Percentiles rank a stretch among this genome's conserved stretches.
phyloP scores from a whole-genome alignment of 1,140 invertebrate species.

The Dreissena polymorpha region DNA sequence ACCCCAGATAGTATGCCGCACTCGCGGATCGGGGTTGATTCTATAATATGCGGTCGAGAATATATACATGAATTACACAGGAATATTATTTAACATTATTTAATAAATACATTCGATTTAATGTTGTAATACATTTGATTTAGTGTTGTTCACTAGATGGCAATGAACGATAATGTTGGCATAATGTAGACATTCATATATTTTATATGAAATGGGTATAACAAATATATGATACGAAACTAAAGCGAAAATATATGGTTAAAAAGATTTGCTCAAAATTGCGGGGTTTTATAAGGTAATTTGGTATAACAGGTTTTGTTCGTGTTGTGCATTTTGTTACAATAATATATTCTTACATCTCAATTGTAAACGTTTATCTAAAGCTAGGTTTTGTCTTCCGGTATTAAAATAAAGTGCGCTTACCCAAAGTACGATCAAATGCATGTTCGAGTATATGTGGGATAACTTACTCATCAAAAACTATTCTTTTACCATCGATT shows the following conservation, averaged over 20 bases:
- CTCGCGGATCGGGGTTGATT: slow-evolving; percentile 49
- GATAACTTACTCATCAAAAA: slow-evolving; percentile 40
- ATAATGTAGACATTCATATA: too few relatives aligned
- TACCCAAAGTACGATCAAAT: not conserved
- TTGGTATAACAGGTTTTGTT: too few relatives aligned
- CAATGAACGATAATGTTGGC: too few relatives aligned
- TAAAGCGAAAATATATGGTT: too few relatives aligned
- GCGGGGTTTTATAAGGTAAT: not conserved
- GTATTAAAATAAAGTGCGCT: not conserved
- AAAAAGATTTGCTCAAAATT: not conserved
- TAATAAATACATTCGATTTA: too few relatives aligned
- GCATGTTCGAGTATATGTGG: not conserved
- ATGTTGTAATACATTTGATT: too few relatives aligned
- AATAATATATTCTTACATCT: too few relatives aligned
- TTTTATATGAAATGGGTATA: too few relatives aligned
- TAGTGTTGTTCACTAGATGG: too few relatives aligned
- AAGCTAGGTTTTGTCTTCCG: not conserved
- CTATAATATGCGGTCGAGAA: slow-evolving; percentile 12
- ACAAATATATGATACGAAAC: too few relatives aligned
- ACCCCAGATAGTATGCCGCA: slow-evolving; percentile 53
- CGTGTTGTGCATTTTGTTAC: too few relatives aligned
- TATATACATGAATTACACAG: not conserved
- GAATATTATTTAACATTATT: too few relatives aligned
- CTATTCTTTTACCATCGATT: slow-evolving; percentile 25
- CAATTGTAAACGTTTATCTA: not conserved